Evolutionary conservation across 2,888 invertebrate genomes (phyloP), one percentile per base, ranked within the genome.

Genomic region (Ormyrus pomaceus): DNA sequence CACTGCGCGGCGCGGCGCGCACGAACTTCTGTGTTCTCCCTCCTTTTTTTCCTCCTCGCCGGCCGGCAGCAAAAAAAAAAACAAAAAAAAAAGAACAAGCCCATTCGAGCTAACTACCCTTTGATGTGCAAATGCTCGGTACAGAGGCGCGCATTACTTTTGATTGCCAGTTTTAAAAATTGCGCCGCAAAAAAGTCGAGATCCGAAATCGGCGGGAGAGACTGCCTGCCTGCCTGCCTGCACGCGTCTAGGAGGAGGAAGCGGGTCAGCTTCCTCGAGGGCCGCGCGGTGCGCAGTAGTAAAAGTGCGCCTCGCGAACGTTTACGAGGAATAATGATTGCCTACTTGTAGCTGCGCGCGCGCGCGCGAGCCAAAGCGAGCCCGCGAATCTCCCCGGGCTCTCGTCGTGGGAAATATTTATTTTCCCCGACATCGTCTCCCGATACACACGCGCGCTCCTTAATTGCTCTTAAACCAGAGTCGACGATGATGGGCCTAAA

Each of bases 241-340:
- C 45, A 34, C 11, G 66, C 51, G 48, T 58, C 13, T 8, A 51
- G 61, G 53, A 66, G 64, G 53, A 70, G 77, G 65, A 80, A 72
- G 55, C 76, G 72, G 80, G 76, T 80, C 72, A 80, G 80, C 51
- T 53, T 80, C 61, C 68, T 71, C 56, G 13, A 68, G 48, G 19
- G 74, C 6, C 51, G 69, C 50, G 79, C 3, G 11, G 68, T 55
- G 61, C 68, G 51, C 65, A 56, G 75, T 64, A 81, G 81, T 81
- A 76, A 79, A 79, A 81, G 76, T 76, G 76, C 74, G 62, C 78
- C 66, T 81, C 76, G 62, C 46, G 69, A 73, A 69, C 34, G 64
- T 81, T 81, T 81, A 81, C 79, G 81, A 81, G 81, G 72, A 78
- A 81, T 81, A 76, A 81, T 79, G 75, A 79, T 79, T 76, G 79